Conservation (phyloP, 2,797 vertebrate species). For the Poeciliopsis infans region DNA sequence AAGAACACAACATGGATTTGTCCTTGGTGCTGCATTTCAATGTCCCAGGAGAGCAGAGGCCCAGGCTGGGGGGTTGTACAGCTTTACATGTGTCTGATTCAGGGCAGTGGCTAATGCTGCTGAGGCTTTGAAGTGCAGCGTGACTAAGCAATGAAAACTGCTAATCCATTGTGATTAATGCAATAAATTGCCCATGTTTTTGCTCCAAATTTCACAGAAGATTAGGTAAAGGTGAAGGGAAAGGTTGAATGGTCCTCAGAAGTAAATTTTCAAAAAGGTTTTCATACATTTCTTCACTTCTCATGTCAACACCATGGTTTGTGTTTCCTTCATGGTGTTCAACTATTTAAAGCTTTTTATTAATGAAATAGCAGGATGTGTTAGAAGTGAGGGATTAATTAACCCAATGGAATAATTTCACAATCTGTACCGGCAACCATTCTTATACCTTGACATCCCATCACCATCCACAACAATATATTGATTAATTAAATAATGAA, state of each 20-base stretch:
- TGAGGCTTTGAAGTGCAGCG: constrained; percentile 75
- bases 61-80: constrained; percentile 55
- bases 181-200: constrained; percentile 79
- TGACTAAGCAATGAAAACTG: constrained; percentile 83
- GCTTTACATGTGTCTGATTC: constrained; percentile 47
- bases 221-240: constrained; percentile 40
- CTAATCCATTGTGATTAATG: constrained; percentile 86
- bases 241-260: constrained; percentile 32
- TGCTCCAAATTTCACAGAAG: constrained; percentile 50
- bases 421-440: neutral
- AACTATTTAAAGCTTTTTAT: neutral
- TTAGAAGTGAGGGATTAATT: neutral
- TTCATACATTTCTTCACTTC: neutral
- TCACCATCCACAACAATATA: neutral
- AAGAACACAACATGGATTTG: constrained; percentile 57
- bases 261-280: neutral
- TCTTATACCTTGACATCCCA: neutral
- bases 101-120: constrained; percentile 64
- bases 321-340: neutral
- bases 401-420: neutral
- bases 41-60: constrained; percentile 69
- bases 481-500: neutral
- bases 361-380: neutral
- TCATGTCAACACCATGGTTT: neutral
- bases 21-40: constrained; percentile 67